Base-by-base conservation (phyloP, 1,140 invertebrate species). In the Ceratina australensis region DNA sequence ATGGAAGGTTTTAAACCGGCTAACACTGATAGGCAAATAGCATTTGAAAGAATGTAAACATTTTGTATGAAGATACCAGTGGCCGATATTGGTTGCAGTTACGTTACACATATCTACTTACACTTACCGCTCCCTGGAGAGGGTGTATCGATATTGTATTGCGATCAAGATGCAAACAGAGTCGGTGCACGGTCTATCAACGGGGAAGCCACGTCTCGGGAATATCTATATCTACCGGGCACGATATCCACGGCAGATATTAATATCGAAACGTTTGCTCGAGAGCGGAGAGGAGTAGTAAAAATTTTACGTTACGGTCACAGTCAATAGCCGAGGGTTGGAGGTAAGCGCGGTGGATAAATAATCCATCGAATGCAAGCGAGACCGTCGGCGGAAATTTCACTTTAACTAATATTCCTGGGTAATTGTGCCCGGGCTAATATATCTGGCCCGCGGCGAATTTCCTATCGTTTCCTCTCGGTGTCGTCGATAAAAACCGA, bases 181-280 rank as follows among this genome's bases (percentile, higher is more conserved):
- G 42, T 75, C 54, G 18, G 47, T 0, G 2, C 10, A 3, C 47
- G n/a, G n/a, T 13, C 18, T 54, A n/a, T 74, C 63, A 50, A 63
- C 52, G 13, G 15, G 2, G 12, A 22, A 4, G 33, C 7, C 7
- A 10, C n/a, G n/a, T 22, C 52, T 26, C 13, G 33, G 16, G 3
- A 57, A 69, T 13, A 26, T 50, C 61, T 42, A 61, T 33, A 54
- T 66, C 20, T 63, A 26, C 28, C 60, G 3, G 7, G 4, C 22
- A 33, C 65, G 15, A 42, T 42, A 42, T 26, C 54, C n/a, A 16
- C n/a, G n/a, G 22, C 16, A 28, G 61, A 76, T 71, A 69, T 76
- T 61, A 61, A 71, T 61, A 50, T 76, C 50, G 33, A 24, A 59
- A 18, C n/a, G 61, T 15, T 42, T 49, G 24, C 20, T 18, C 33